Evolutionary conservation across 2,113 vertebrate species (phyloP).

Genomic region (Empidonax alnorum): DNA sequence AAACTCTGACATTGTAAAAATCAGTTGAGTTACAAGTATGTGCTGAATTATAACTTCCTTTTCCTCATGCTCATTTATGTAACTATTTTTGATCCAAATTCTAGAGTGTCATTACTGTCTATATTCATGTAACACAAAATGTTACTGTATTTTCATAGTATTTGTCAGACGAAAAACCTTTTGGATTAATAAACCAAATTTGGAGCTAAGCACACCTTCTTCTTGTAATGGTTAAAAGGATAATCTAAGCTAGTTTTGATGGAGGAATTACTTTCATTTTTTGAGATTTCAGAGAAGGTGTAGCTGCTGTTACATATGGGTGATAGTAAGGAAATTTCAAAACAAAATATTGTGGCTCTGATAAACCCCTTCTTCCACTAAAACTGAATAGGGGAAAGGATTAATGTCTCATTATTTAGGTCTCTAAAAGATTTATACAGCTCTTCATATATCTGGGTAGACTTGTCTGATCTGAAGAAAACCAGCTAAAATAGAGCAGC

Average conservation of each 20-base stretch:
- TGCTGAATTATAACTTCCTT: neutral
- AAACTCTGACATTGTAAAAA: neutral
- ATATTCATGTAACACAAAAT: neutral
- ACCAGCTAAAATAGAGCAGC: neutral
- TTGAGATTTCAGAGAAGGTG: neutral
- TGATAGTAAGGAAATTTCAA: neutral
- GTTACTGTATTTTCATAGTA: neutral
- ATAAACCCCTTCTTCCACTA: neutral
- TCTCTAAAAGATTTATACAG: neutral
- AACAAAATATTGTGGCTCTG: neutral
- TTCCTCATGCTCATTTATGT: neutral
- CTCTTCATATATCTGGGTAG: neutral
- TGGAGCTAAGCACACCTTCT: neutral
- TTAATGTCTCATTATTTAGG: neutral
- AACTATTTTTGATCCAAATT: neutral
- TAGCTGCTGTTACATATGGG: neutral
- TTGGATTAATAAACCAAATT: neutral
- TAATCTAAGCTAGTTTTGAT: neutral
- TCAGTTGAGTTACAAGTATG: neutral
- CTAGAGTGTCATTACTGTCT: neutral
- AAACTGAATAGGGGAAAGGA: neutral
- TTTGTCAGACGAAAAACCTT: neutral
- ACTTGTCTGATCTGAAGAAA: fast-evolving
- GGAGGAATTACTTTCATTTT: neutral
- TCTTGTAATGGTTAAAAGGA: neutral